Base-by-base conservation (phyloP, 2,888 invertebrate genomes). In the Halictus quadricinctus region DNA sequence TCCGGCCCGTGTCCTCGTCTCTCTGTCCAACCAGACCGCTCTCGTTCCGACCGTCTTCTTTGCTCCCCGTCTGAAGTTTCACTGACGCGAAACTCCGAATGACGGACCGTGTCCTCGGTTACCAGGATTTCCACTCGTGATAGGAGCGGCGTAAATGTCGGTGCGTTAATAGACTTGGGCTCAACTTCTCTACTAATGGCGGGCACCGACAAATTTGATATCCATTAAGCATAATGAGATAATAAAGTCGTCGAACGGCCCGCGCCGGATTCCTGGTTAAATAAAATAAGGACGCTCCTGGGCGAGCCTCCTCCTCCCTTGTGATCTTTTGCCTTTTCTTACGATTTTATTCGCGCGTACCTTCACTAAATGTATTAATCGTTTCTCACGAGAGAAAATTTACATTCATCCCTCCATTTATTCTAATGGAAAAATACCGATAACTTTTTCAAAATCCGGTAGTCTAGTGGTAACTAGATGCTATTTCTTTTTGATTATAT, bases 81-180 rank as follows among this genome's bases (percentile, higher is more conserved):
- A 80, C 84, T 66, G 81, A 80, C 85, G 82, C 82, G 84, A 83
- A 88, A 86, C 85, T 73, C 86, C 86, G 76, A 83, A 87, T 79
- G 87, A 83, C 81, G 78, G 76, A 86, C 81, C 77, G 72, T 79
- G 87, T 83, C 88, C 86, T 81, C 80, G 80, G 75, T 64, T 83
- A 81, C 83, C 80, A 77, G 89, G 82, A 84, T 87, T 80, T 87
- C 81, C 82, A 81, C 72, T 79, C 80, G 74, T 58, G 78, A 81
- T 83, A 75, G 88, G 46, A 84, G 78, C 72, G 66, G 72, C 84
- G 76, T 76, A 81, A 87, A 84, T 78, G 86, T 82, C 85, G 74
- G 86, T 80, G 85, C 82, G 86, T 85, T 87, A 87, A 87, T 83
- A 87, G 86, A 85, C 82, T 80, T 69, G 82, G 69, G 85, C 77